Evolutionary conservation across 30 jellyfish, hydroid and myxozoan genomes (phyloP), one percentile per base, ranked within the genome.

Genomic region (Aurelia aurita): DNA sequence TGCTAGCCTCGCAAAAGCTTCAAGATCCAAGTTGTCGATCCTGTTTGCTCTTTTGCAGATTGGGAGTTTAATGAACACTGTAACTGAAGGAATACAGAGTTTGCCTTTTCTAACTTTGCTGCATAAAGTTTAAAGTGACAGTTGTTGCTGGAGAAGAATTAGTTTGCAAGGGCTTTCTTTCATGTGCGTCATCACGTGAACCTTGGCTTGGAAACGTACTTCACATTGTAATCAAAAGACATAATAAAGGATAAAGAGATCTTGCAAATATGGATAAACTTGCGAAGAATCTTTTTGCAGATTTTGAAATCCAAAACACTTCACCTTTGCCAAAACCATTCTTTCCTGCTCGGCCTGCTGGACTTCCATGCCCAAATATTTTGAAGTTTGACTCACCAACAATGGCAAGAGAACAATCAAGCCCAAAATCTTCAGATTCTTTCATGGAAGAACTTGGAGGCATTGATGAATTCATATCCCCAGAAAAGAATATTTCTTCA

Each of bases 391-490:
- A 58, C 25, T 32, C 89, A 49, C 31, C 45, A 28, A 57, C 89
- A 58, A 44, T 18, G 26, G 75, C 92, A 51, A 22, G 72, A 45
- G 71, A 76, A 45, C 32, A 53, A 35, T 72, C 95, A 67, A 90
- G 94, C 44, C 87, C 87, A 29, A 77, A 74, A 58, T 77, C 90
- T 3, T 79, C 91, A 18, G 96, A 86, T 63, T 84, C 96, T 0
- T 72, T 84, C 28, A 64, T 84, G n/a, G 98, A 91, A 29, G 98
- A 91, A 21, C 28, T 83, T 19, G 84, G 64, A 19, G 77, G 67
- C 57, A 39, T 79, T 3, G 92, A 78, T 45, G 93, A 84, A 26
- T 77, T 85, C 66, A 54, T 80, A 23, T 91, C 98, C 19, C 98
- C 98, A 26, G 72, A 88, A 29, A 91, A 91, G 68, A 29, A 3